Percentiles rank a stretch among this genome's conserved stretches.
Evolutionary conservation across 23 tunicate species (phyloP).

Genomic region (Ascidia mentula): DNA sequence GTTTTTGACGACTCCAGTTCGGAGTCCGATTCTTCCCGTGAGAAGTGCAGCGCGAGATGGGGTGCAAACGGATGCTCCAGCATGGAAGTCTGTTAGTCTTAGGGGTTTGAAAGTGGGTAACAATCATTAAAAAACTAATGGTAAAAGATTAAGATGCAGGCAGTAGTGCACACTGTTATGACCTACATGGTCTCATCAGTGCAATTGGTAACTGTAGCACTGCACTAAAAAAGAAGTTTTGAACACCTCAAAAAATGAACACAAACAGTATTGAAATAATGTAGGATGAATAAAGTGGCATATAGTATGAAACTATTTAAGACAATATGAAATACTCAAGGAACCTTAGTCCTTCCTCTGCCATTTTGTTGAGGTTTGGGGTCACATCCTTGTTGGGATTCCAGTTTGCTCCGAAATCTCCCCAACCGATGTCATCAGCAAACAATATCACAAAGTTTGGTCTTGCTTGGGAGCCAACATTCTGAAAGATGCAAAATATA

Average conservation of each 20-base stretch:
- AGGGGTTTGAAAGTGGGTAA: too few relatives aligned
- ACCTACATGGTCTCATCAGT: not conserved
- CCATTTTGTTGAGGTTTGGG: constrained; percentile 68
- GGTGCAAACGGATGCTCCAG: constrained; percentile 77
- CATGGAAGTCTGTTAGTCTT: constrained; percentile 84
- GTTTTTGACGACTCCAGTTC: constrained; percentile 65
- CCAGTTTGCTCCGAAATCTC: constrained; percentile 91
- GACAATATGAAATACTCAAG: too few relatives aligned
- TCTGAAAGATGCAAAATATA: not conserved
- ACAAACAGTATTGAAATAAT: too few relatives aligned
- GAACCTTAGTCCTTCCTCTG: constrained; percentile 66
- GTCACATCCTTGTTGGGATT: constrained; percentile 57
- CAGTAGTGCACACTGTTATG: too few relatives aligned
- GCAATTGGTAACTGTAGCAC: not conserved
- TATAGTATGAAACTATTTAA: too few relatives aligned
- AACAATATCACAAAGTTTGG: constrained; percentile 84
- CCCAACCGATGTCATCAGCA: constrained; percentile 95
- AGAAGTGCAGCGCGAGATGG: constrained; percentile 82
- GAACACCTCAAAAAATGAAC: too few relatives aligned
- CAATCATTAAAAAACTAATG: too few relatives aligned
- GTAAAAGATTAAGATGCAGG: too few relatives aligned
- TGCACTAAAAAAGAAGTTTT: not conserved
- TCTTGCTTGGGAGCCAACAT: not conserved
- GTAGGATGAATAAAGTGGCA: too few relatives aligned
- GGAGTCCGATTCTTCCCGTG: constrained; percentile 78